Conservation (phyloP, 1,140 invertebrate species). For the Mya arenaria region DNA sequence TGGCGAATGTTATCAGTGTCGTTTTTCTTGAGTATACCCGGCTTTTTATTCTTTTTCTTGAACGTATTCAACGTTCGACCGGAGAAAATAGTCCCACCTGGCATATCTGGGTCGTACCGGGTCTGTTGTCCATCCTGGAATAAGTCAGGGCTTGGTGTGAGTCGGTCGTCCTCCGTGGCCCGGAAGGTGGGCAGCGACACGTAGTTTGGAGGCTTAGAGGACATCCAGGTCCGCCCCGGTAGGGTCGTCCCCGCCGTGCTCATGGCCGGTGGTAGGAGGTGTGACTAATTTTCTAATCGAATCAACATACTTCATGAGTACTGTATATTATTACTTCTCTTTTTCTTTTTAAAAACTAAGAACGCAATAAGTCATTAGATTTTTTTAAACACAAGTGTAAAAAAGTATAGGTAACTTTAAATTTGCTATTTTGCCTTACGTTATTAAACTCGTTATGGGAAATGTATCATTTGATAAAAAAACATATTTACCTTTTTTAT, state of each 20-base stretch:
- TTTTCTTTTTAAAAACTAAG: too few species aligned
- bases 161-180: background rate
- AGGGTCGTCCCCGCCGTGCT: slow-evolving; percentile 38
- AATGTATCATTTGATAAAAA: too few species aligned
- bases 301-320: too few species aligned
- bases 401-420: too few species aligned
- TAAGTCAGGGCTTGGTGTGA: slow-evolving; percentile 5
- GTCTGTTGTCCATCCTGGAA: background rate
- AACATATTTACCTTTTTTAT: too few species aligned
- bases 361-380: too few species aligned
- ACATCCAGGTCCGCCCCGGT: slow-evolving; percentile 42
- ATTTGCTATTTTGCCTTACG: too few species aligned
- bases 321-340: too few species aligned
- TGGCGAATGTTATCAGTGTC: background rate
- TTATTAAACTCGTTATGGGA: too few species aligned
- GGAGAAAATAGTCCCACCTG: slow-evolving; percentile 37
- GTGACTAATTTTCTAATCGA: too few species aligned
- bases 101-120: slow-evolving; percentile 25
- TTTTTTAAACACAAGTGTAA: too few species aligned
- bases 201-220: slow-evolving; percentile 36
- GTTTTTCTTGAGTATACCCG: slow-evolving; percentile 28
- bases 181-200: background rate
- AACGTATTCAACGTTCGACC: slow-evolving; percentile 38
- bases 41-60: slow-evolving; percentile 31
- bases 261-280: too few species aligned